Evolutionary conservation across 2,797 vertebrate genomes (phyloP).

Genomic region (Lateolabrax maculatus): DNA sequence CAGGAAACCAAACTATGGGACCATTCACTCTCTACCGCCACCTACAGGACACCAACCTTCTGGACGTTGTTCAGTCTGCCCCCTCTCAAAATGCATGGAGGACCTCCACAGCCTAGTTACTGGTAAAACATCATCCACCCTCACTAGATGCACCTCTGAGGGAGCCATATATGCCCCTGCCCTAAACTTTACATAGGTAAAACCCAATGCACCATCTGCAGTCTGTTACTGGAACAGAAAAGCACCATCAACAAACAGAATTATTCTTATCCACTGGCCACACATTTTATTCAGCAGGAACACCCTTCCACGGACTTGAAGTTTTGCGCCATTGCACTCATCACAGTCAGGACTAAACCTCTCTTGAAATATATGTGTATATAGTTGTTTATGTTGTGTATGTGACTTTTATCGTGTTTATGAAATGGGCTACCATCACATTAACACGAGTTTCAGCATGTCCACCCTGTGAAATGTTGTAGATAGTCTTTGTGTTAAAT

Average conservation of each 20-base stretch:
- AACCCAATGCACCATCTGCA: neutral
- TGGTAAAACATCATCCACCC: neutral
- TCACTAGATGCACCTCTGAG: neutral
- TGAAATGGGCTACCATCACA: neutral
- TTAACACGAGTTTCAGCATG: neutral
- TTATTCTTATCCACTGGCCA: neutral
- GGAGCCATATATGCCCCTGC: neutral
- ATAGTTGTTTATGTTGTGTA: neutral
- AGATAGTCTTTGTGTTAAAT: neutral
- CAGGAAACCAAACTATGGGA: neutral
- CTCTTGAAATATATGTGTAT: neutral
- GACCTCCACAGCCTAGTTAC: no score
- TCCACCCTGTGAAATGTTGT: neutral
- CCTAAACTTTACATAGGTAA: neutral
- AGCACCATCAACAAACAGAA: neutral
- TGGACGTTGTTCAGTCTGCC: neutral
- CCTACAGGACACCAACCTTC: neutral
- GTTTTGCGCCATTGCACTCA: neutral
- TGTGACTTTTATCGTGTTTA: neutral
- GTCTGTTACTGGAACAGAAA: no score
- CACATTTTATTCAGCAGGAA: neutral
- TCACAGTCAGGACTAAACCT: neutral
- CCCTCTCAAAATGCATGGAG: neutral
- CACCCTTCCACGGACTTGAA: neutral
- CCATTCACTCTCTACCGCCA: neutral